Conservation (phyloP, 2,113 vertebrate species). For the Lophura nycthemera region DNA sequence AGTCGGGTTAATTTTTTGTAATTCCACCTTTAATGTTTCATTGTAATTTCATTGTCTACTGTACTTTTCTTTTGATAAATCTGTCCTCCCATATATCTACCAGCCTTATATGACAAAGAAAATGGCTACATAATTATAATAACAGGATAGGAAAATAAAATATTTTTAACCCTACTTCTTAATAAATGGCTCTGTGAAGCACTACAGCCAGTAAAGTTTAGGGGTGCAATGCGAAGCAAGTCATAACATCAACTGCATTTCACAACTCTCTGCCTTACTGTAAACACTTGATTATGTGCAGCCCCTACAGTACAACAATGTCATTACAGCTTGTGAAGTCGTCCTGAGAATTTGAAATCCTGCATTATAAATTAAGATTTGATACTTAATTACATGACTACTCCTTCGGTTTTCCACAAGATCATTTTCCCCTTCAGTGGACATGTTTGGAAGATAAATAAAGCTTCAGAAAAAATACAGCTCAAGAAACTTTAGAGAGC, state of each 20-base stretch:
- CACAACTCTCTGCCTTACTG: neutral
- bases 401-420: neutral
- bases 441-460: neutral
- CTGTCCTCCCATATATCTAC: neutral
- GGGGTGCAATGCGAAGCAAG: neutral
- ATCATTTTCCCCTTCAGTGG: neutral
- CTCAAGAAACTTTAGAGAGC: neutral
- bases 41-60: neutral
- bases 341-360: neutral
- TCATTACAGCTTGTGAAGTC: neutral
- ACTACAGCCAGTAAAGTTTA: neutral
- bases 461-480: neutral
- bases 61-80: neutral
- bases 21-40: neutral
- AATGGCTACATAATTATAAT: neutral
- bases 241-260: neutral
- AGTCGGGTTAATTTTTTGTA: neutral
- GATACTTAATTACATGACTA: neutral
- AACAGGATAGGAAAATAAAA: neutral
- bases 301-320: neutral
- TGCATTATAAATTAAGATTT: neutral
- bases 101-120: neutral
- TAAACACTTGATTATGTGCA: neutral
- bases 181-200: neutral
- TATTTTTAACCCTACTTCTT: neutral